Percentiles rank a stretch among this genome's conserved stretches.
phyloP scores from a whole-genome alignment of 2,797 vertebrate species.

The Paedocypris micromegethes region DNA sequence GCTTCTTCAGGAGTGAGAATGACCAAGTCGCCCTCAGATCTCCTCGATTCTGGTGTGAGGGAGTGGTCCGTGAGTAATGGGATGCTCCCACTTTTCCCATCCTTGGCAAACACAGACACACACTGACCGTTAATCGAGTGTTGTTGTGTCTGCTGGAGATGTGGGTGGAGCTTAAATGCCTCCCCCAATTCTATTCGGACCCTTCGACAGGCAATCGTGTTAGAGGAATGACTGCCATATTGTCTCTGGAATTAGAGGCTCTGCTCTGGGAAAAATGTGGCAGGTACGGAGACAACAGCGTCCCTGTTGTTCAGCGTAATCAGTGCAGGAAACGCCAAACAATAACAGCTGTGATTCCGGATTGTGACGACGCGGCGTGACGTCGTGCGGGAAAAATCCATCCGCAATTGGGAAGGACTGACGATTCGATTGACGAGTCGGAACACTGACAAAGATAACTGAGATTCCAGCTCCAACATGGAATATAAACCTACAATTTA shows the following conservation, averaged over 20 bases:
- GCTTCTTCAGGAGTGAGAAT: conserved; percentile 6
- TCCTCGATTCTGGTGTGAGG: conserved; percentile 11
- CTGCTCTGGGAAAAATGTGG: conserved; percentile 27
- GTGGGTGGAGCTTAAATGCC: conserved; percentile 11
- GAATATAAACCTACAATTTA: too few relatives aligned
- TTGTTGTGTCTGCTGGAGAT: conserved; percentile 17
- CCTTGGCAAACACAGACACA: conserved; percentile 46
- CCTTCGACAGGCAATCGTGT: conserved; percentile 59
- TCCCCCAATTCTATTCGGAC: conserved; percentile 47
- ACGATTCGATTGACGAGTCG: neutral
- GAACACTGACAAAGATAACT: too few relatives aligned
- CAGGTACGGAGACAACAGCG: conserved; percentile 25
- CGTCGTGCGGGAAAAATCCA: neutral
- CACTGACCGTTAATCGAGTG: conserved; percentile 32
- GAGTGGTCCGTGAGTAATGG: conserved; percentile 26
- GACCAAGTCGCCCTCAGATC: conserved; percentile 2
- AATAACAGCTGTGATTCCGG: conserved; percentile 6
- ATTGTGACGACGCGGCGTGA: neutral
- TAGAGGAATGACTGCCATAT: conserved; percentile 58
- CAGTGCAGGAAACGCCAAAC: conserved; percentile 20
- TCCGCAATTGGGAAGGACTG: neutral
- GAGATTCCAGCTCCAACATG: too few relatives aligned
- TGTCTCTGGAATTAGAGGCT: conserved; percentile 49
- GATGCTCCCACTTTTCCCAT: conserved; percentile 8
- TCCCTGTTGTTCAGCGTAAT: conserved; percentile 18